Evolutionary conservation across 2,888 invertebrate genomes (phyloP).

Genomic region (Clepsis dumicolana): DNA sequence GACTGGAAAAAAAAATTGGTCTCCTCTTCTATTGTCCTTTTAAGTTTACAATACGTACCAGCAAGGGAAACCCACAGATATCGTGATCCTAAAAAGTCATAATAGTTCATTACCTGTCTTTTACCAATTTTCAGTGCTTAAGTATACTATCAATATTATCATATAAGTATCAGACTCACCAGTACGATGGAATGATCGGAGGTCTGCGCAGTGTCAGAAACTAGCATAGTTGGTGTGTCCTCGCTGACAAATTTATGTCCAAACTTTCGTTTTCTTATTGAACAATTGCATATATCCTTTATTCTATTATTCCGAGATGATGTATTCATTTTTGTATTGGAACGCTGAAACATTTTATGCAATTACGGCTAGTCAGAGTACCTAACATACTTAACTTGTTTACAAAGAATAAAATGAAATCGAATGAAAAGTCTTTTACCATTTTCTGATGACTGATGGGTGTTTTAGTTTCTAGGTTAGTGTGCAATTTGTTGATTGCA

Average conservation of each 20-base stretch:
- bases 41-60: neutral
- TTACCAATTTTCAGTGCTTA: neutral
- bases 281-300: neutral
- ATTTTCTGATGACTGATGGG: neutral
- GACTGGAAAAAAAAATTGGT: too few relatives aligned
- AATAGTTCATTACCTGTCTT: neutral
- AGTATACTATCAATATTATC: neutral
- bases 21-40: neutral
- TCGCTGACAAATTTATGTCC: neutral
- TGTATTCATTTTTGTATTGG: neutral
- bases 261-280: neutral
- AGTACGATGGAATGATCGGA: slow-evolving; percentile 67
- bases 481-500: neutral
- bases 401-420: neutral
- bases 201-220: slow-evolving; percentile 60
- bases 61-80: neutral
- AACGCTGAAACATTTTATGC: neutral
- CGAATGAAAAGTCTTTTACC: neutral
- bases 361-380: neutral
- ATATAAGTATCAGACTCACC: slow-evolving; percentile 55
- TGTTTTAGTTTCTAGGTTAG: neutral
- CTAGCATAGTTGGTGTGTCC: slow-evolving; percentile 38
- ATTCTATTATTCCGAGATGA: neutral
- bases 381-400: too few relatives aligned
- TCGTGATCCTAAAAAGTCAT: neutral